Percentiles rank a stretch among this genome's conserved stretches.
Evolutionary conservation across 64 coral and sea anemone species (phyloP).

Genomic region (Platygyra sinensis): DNA sequence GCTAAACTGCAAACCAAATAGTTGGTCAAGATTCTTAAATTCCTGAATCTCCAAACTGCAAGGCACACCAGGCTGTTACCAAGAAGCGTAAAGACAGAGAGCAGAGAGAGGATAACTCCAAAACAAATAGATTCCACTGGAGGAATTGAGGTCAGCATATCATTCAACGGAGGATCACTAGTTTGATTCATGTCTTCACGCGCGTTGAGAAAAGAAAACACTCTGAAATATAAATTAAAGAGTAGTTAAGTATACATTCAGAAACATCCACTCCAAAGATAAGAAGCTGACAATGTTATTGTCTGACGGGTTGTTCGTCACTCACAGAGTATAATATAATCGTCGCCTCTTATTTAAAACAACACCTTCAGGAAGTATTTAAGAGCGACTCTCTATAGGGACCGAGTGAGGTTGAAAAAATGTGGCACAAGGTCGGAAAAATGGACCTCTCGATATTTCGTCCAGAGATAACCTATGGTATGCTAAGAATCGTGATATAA

Average conservation of each 20-base stretch:
- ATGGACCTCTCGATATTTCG: slow-evolving; percentile 11
- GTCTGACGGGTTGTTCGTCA: not conserved
- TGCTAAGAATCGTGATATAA: slow-evolving; percentile 49
- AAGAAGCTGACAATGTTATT: not conserved
- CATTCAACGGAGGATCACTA: not conserved
- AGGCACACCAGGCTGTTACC: slow-evolving; percentile 82
- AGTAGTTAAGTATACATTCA: not conserved
- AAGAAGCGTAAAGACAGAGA: slow-evolving; percentile 55
- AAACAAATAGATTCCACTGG: slow-evolving; percentile 34
- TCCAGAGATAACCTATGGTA: slow-evolving; percentile 34
- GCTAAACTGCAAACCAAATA: slow-evolving; percentile 88
- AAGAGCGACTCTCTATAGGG: too few relatives aligned
- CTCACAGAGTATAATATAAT: not conserved
- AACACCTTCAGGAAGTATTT: not conserved
- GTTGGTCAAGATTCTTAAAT: slow-evolving; percentile 78
- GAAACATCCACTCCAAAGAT: not conserved
- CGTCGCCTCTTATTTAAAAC: not conserved
- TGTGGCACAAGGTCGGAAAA: too few relatives aligned
- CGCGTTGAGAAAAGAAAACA: not conserved
- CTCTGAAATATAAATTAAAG: not conserved
- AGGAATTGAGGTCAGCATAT: slow-evolving; percentile 15
- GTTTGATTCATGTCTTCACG: not conserved
- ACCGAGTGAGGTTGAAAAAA: too few relatives aligned
- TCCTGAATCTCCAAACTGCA: slow-evolving; percentile 80
- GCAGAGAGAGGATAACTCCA: slow-evolving; percentile 34